Percentiles rank a stretch among this genome's conserved stretches.
These are phyloP conservation scores for Eulemur rubriventer DNA, from an alignment of 2,797 vertebrate species.

Conservation along the genomic window DNA sequence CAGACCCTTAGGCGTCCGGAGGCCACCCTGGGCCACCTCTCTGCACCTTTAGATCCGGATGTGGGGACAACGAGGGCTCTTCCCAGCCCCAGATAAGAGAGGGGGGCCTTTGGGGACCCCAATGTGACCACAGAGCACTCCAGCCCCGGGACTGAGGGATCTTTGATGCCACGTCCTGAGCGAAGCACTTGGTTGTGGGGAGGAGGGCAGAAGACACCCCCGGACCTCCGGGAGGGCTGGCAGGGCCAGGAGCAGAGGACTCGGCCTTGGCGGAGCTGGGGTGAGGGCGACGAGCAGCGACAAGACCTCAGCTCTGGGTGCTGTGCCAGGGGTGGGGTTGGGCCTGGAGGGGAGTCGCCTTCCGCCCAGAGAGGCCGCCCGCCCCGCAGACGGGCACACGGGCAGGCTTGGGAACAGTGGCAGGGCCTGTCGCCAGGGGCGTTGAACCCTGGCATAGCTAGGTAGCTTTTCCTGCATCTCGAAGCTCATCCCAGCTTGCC, in stretches of 20 bases:
- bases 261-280: not conserved
- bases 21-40: not conserved
- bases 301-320: not conserved
- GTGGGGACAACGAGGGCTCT: not conserved
- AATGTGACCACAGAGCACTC: not conserved
- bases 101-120: not conserved
- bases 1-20: not conserved
- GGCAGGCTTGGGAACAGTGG: not conserved
- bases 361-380: not conserved
- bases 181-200: not conserved
- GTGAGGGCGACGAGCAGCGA: accelerated
- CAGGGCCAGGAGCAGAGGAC: not conserved
- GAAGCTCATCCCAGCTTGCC: not conserved
- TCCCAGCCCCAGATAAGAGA: not conserved
- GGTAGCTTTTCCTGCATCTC: not conserved
- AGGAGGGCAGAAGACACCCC: not conserved
- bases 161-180: not conserved
- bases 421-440: accelerated
- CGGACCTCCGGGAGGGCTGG: not conserved
- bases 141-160: not conserved
- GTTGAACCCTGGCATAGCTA: not conserved
- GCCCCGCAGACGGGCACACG: not conserved
- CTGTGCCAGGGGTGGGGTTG: not conserved
- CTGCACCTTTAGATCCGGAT: not conserved
- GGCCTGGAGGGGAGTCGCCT: not conserved